Percentiles rank a stretch among this genome's conserved stretches.
Evolutionary conservation across 1,140 invertebrate species (phyloP).

Genomic region (Ceratina australensis): DNA sequence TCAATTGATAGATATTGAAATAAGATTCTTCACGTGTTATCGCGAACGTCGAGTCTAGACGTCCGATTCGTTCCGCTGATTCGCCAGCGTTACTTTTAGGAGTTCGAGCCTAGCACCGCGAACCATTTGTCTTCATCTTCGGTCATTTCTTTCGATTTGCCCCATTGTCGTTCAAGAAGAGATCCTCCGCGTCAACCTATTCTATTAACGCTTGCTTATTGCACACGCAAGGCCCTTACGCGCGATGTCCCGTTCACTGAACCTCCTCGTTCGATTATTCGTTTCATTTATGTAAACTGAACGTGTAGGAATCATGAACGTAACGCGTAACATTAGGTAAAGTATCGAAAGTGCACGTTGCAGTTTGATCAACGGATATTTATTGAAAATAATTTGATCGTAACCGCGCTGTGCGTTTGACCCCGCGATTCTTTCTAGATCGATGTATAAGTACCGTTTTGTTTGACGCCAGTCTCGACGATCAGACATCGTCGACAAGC

Average conservation of each 20-base stretch:
- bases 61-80: constrained; percentile 46
- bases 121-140: constrained; percentile 59
- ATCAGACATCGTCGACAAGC: background rate
- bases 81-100: constrained; percentile 56
- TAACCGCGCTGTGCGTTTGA: no score
- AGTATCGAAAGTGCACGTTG: no score
- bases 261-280: constrained; percentile 29
- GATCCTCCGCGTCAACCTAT: constrained; percentile 47
- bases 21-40: background rate
- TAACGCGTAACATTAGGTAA: no score
- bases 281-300: background rate
- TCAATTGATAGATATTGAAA: no score
- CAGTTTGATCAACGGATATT: no score
- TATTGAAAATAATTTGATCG: no score
- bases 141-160: constrained; percentile 62
- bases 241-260: constrained; percentile 55
- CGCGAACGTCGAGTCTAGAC: constrained; percentile 10
- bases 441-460: background rate
- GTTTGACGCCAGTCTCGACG: background rate
- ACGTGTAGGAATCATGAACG: no score
- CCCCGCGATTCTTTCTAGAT: no score
- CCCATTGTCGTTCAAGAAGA: constrained; percentile 50
- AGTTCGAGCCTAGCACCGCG: constrained; percentile 51
- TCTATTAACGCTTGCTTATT: constrained; percentile 51
- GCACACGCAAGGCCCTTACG: constrained; percentile 55